phyloP scores from a whole-genome alignment of 2,888 invertebrate species.

The Apodemia zela region DNA sequence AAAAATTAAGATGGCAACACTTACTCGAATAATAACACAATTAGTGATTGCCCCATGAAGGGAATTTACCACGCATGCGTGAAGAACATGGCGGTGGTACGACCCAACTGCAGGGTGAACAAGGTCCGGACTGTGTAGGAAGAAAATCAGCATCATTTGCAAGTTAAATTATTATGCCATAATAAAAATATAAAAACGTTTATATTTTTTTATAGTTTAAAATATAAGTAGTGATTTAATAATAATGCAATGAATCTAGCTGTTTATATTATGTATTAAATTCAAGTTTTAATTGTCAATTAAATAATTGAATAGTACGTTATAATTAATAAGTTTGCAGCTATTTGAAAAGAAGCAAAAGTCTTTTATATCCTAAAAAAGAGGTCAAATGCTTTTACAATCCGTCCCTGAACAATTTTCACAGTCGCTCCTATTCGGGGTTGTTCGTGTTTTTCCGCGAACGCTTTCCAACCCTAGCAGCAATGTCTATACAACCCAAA shows the following conservation, averaged over 20 bases:
- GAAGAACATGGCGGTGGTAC: slow-evolving; percentile 66
- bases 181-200: not conserved
- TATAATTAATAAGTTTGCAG: not conserved
- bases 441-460: slow-evolving; percentile 66
- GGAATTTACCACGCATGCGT: slow-evolving; percentile 66
- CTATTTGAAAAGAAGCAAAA: not conserved
- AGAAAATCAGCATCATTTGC: not conserved
- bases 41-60: slow-evolving; percentile 63
- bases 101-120: slow-evolving; percentile 63
- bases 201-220: too few relatives aligned
- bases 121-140: slow-evolving; percentile 46
- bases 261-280: not conserved
- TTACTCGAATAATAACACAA: slow-evolving; percentile 32
- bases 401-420: slow-evolving; percentile 59
- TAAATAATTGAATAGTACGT: not conserved
- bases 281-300: not conserved
- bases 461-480: slow-evolving; percentile 66
- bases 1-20: slow-evolving; percentile 32
- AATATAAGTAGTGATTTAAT: too few relatives aligned
- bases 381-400: slow-evolving; percentile 28
- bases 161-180: not conserved
- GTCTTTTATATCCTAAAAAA: slow-evolving; percentile 1
- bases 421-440: slow-evolving; percentile 65
- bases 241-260: too few relatives aligned
- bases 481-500: slow-evolving; percentile 63